Evolutionary conservation across 1,140 invertebrate species (phyloP).

Genomic region (Cyrtorhinus lividipennis): DNA sequence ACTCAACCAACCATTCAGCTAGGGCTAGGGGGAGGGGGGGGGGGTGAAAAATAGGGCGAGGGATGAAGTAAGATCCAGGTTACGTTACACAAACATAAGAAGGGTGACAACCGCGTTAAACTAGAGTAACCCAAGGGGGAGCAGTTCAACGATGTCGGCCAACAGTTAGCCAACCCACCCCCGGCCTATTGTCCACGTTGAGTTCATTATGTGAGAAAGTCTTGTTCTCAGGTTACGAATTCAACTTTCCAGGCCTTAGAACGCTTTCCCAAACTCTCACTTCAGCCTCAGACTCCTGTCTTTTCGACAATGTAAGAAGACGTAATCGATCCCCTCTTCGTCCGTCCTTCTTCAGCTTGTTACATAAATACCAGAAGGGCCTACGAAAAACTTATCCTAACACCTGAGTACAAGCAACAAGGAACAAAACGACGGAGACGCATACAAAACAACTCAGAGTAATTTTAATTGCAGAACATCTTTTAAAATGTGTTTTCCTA

Average conservation of each 20-base stretch:
- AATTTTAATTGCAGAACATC: no score
- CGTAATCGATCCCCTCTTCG: not conserved
- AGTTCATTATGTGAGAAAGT: constrained; percentile 3
- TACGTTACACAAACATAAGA: not conserved
- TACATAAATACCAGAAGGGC: no score
- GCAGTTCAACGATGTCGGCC: not conserved
- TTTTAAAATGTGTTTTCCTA: no score
- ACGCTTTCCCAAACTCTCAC: constrained; percentile 8
- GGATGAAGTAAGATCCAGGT: constrained; percentile 1
- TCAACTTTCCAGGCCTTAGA: constrained; percentile 4
- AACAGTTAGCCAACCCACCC: not conserved
- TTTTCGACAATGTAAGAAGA: not conserved
- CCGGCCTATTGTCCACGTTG: not conserved
- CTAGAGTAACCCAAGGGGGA: not conserved
- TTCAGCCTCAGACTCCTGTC: not conserved
- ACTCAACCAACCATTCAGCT: no score
- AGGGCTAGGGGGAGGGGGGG: no score
- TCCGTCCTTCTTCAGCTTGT: no score
- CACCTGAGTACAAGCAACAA: no score
- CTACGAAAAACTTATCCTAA: no score
- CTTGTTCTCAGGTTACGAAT: constrained; percentile 6
- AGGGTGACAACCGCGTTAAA: not conserved
- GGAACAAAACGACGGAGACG: no score
- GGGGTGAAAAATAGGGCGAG: not conserved
- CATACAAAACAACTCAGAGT: no score